Evolutionary conservation across 2,888 invertebrate species (phyloP), one percentile per base, ranked within the genome.

Genomic region (Catocala fraxini): DNA sequence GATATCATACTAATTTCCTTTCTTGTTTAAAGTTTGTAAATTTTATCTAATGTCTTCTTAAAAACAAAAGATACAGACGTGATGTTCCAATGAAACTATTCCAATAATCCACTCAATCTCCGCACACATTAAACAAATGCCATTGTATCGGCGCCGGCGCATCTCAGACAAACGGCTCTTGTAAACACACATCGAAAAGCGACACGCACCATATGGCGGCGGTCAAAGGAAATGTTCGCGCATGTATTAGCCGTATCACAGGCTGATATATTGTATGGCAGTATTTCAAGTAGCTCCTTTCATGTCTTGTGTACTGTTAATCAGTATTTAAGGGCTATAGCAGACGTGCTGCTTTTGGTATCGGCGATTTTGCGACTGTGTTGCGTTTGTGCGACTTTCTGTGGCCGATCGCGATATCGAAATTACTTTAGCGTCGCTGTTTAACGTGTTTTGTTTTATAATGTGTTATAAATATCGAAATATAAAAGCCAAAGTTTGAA

Each of bases 111-210:
- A 42, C 46, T 45, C 12, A 41, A 41, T 49, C 51, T 39, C 25
- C 25, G 42, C 7, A 41, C 15, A 46, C 60, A 25, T 71, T 60
- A 56, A 57, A 56, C 56, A 51, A 62, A 65, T 52, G 42, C 43
- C 60, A 54, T 65, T 62, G 58, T 65, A 51, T 43, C 62, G 58
- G 60, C 65, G 70, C 63, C 52, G 53, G 57, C 58, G 33, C 48
- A 55, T 13, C 25, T 46, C 53, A 4, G n/a, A 56, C 54, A 59
- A 56, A 46, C 65, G 54, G 65, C 55, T 57, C 61, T 25, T 25
- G 63, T 69, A 75, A 75, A 77, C 73, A 73, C 64, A 71, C 42
- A 59, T 55, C 56, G 13, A 42, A 53, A 33, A 55, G 68, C 65
- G 56, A 56, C 35, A 39, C 7, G 65, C 43, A 51, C 48, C 70